These are phyloP conservation scores for Beroe forskalii DNA, from an alignment of 37 sponge, comb jelly and placozoan genomes.

Conservation along the genomic window DNA sequence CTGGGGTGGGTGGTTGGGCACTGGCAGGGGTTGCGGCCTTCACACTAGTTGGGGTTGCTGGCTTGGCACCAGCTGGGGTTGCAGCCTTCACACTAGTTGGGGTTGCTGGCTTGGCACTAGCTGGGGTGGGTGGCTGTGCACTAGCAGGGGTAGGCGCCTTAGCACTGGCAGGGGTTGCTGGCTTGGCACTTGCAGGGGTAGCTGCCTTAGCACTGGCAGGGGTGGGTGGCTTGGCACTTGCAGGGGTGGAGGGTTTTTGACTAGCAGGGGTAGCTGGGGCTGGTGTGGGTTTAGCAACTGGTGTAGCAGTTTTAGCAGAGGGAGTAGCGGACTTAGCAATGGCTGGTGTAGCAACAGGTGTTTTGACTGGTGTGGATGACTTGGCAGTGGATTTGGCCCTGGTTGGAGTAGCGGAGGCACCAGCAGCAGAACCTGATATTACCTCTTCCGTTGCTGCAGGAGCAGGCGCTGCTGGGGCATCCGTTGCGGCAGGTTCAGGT, in stretches of 20 bases:
- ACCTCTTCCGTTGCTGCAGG: not conserved
- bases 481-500: not conserved
- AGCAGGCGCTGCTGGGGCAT: too few species aligned
- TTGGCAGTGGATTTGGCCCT: too few species aligned
- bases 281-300: too few species aligned
- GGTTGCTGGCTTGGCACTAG: not conserved
- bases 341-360: not conserved
- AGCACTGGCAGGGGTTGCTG: not conserved
- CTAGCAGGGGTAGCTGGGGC: not conserved
- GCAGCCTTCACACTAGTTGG: not conserved
- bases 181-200: not conserved
- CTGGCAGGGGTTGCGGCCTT: not conserved
- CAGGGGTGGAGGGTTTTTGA: not conserved
- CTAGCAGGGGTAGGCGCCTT: too few species aligned
- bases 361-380: too few species aligned
- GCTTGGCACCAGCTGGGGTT: not conserved
- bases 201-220: not conserved
- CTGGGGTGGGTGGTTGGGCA: too few species aligned
- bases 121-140: not conserved
- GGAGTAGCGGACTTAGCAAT: not conserved
- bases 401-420: too few species aligned
- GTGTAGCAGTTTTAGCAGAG: not conserved
- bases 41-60: not conserved
- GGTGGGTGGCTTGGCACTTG: not conserved
- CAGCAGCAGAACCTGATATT: too few species aligned